Evolutionary conservation across 2,113 vertebrate genomes (phyloP).

Genomic region (Pseudopipra pipra): DNA sequence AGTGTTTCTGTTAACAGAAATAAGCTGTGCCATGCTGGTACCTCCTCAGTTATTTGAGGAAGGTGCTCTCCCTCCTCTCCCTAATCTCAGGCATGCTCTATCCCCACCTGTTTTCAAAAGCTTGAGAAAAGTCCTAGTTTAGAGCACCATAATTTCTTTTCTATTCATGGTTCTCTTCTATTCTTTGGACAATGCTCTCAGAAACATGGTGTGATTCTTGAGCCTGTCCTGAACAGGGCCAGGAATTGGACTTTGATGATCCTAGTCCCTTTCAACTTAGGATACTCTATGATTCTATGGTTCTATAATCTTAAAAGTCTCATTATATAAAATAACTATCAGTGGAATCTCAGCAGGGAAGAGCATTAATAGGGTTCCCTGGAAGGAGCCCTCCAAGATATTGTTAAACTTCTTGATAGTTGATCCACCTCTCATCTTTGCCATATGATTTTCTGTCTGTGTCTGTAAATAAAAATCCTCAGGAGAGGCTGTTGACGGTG

Average conservation of each 20-base stretch:
- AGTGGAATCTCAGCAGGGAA: background rate
- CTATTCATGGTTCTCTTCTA: background rate
- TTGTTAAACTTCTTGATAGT: background rate
- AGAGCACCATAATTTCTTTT: background rate
- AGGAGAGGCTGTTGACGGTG: rapidly evolving
- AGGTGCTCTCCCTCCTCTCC: background rate
- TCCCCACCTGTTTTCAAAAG: background rate
- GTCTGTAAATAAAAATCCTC: background rate
- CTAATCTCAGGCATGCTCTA: background rate
- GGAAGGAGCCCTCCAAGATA: background rate
- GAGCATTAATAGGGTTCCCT: background rate
- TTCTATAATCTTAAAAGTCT: background rate
- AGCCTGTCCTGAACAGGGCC: background rate
- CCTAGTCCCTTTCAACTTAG: background rate
- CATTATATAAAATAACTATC: background rate
- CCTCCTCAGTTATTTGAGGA: background rate
- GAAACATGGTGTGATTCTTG: background rate
- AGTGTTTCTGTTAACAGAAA: background rate
- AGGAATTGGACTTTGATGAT: background rate
- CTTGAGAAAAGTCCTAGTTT: background rate
- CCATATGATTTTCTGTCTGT: background rate
- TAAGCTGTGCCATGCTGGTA: background rate
- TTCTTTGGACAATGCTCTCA: rapidly evolving
- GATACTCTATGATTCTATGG: background rate
- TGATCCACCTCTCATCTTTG: background rate